These are phyloP conservation scores for Nymphalis c-album DNA, from an alignment of 2,888 invertebrate genomes.

Conservation along the genomic window DNA sequence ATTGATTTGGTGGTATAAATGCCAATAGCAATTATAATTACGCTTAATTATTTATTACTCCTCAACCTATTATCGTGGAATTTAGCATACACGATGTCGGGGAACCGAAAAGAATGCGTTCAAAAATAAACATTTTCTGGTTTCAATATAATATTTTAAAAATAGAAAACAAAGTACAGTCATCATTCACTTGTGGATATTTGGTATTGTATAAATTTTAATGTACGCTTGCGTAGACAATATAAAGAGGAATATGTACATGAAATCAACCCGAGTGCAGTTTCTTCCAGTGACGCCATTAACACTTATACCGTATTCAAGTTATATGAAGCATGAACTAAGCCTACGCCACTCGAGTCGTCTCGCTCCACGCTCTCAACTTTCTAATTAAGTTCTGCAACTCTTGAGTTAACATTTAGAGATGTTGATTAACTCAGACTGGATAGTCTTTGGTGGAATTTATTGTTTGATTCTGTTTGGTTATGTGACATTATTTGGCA, in stretches of 20 bases:
- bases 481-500: conserved; percentile 7
- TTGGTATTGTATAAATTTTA: neutral
- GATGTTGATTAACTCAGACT: conserved; percentile 65
- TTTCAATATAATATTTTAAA: too few species aligned
- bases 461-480: conserved; percentile 36
- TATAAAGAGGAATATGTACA: neutral
- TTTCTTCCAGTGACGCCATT: conserved; percentile 16
- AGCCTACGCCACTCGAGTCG: conserved; percentile 29
- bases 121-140: too few species aligned
- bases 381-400: conserved; percentile 74
- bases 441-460: conserved; percentile 50
- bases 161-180: too few species aligned
- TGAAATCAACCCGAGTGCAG: conserved; percentile 6
- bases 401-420: conserved; percentile 72
- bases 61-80: too few species aligned
- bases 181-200: neutral
- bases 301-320: conserved; percentile 13
- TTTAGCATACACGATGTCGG: too few species aligned
- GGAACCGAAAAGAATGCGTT: too few species aligned
- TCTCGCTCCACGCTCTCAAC: conserved; percentile 53
- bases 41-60: too few species aligned
- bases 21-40: too few species aligned
- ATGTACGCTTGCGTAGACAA: neutral
- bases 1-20: too few species aligned
- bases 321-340: conserved; percentile 22